Percentiles rank a stretch among this genome's conserved stretches.
phyloP scores from a whole-genome alignment of 2,113 vertebrate genomes.

The Calidris pygmaea region DNA sequence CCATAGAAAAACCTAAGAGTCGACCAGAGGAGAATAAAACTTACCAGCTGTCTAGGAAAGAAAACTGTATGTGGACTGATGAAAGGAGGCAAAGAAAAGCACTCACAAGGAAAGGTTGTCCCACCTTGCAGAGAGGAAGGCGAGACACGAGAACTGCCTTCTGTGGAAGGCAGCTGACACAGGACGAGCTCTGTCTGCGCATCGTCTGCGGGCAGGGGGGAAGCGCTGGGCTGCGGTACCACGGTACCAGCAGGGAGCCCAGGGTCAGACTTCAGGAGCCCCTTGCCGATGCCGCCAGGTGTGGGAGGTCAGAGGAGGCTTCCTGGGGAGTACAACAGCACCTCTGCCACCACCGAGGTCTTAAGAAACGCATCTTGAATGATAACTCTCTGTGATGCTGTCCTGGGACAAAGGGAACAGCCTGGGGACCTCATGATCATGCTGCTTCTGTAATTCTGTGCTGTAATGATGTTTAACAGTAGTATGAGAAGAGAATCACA shows the following conservation, averaged over 20 bases:
- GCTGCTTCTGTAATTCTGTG: neutral
- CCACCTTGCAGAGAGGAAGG: neutral
- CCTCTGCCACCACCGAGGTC: rapidly evolving
- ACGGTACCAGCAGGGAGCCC: neutral
- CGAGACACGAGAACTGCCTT: rapidly evolving
- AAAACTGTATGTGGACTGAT: neutral
- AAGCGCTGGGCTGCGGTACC: neutral
- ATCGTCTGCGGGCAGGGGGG: rapidly evolving
- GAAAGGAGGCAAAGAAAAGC: neutral
- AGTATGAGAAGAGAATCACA: neutral
- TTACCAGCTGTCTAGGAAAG: neutral
- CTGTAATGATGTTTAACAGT: neutral
- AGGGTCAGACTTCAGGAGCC: neutral
- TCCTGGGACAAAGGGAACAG: neutral
- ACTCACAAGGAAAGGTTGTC: neutral
- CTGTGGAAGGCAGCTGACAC: neutral
- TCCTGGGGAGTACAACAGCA: neutral
- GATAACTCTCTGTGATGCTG: neutral
- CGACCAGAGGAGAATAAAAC: neutral
- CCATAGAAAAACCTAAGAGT: neutral
- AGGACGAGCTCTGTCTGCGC: rapidly evolving
- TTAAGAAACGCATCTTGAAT: neutral
- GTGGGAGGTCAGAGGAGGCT: neutral
- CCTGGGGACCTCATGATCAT: rapidly evolving
- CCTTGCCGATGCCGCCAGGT: neutral